Base-by-base conservation (phyloP, 2,797 vertebrate genomes). In the Sardinella longiceps region DNA sequence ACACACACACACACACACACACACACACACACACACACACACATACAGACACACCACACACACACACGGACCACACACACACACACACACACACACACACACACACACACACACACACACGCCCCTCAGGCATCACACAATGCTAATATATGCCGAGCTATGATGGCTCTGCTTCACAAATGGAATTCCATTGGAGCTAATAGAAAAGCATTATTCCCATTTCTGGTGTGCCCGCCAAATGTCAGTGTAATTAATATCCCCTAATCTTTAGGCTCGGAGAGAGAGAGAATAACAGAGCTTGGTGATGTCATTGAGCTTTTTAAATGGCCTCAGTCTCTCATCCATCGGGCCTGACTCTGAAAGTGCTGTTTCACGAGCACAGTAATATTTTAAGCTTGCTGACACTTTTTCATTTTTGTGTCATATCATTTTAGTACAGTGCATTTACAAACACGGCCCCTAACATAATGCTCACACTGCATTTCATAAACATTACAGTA, bases 161-260 rank as follows among this genome's bases (percentile, higher is more conserved):
- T 70, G 63, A 70, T 30, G 63, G 63, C 63, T 70, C 63, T 39
- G 70, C 70, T 43, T 77, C 70, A 77, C 70, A 77, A 77, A 77
- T 77, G 70, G 70, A 77, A 39, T 39, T 77, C 70, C 70, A 77
- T 39, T 23, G 1, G 2, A 77, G 70, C 70, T 77, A 77, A 77
- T 43, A 77, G 70, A 77, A 77, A 77, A 77, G 15, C 70, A 77
- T 77, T 77, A 77, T 77, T 77, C 70, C 70, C 70, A 43, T 77
- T 77, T 77, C 70, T 77, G 37, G 70, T 43, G 37, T 23, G 70
- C 37, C 37, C 37, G 37, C 33, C 1, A 37, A 77, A 43, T 77
- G 70, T 77, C 70, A 77, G 18, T 77, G 70, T 77, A 77, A 77
- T 77, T 77, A 77, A 77, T 77, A 39, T 77, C 70, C 70, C 37